phyloP scores from a whole-genome alignment of 1,140 invertebrate species.

The Drosophila watanabei region DNA sequence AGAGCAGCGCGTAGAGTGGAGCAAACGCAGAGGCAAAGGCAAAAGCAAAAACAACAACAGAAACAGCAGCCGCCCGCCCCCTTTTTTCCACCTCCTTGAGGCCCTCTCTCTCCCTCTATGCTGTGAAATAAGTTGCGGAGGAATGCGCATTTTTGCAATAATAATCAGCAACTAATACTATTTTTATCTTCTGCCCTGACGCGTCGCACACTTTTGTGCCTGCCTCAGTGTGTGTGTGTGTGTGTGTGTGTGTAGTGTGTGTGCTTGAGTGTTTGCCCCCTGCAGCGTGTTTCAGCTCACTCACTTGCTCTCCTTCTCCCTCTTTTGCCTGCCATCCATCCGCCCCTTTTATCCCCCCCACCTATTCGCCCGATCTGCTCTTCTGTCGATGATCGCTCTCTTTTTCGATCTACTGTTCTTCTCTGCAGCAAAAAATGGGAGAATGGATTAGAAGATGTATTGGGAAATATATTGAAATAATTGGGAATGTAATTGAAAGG shows the following conservation, averaged over 20 bases:
- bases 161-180: constrained; percentile 85
- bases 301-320: constrained; percentile 23
- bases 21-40: constrained; percentile 41
- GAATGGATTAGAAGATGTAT: background rate
- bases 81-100: constrained; percentile 22
- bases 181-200: constrained; percentile 80
- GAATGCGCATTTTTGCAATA: constrained; percentile 85
- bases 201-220: constrained; percentile 40
- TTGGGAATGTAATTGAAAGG: background rate
- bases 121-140: constrained; percentile 75
- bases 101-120: background rate
- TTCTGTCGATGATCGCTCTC: constrained; percentile 36
- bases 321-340: background rate
- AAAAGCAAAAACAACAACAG: constrained; percentile 38
- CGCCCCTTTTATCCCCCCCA: background rate
- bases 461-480: background rate
- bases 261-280: constrained; percentile 50
- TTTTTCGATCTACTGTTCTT: constrained; percentile 10
- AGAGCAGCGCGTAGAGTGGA: constrained; percentile 58
- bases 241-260: constrained; percentile 35
- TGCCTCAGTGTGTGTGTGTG: constrained; percentile 14
- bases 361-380: background rate
- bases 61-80: constrained; percentile 49
- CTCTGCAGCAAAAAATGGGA: constrained; percentile 1
- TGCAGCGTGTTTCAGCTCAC: constrained; percentile 46